Evolutionary conservation across 2,797 vertebrate species (phyloP), one percentile per base, ranked within the genome.

Genomic region (Atherinosoma microstoma): DNA sequence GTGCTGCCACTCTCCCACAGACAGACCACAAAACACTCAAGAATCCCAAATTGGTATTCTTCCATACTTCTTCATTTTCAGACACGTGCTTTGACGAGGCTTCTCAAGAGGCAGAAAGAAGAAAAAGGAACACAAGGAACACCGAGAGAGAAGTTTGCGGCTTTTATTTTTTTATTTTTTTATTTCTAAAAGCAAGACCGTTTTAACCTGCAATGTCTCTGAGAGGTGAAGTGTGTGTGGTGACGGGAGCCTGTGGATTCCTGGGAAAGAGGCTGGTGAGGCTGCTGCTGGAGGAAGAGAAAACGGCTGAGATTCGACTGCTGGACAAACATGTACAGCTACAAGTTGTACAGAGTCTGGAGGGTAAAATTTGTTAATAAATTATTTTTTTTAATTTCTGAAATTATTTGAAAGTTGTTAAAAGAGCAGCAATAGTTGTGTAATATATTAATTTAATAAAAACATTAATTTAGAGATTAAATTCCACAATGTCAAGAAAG

Each of bases 231-330:
- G 95, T 94, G 68, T 98, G 96, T 53, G 92, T 98, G 78, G 95
- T 99, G 89, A 99, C 97, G 0, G 98, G 98, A 66, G 98, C 96
- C 4, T 91, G 94, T 54, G 98, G 98, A 1, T 98, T 99, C 79
- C 92, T 99, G 74, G 98, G 98, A 2, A 92, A 87, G 78, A 95
- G 91, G 75, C 94, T 98, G 36, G 73, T 97, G 64, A n/a, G 18
- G 69, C 82, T 97, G 80, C 84, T 99, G 84, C 77, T 96, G 78
- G 94, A 97, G 56, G 96, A 97, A 32, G 95, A 97, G 82, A 90
- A 91, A 0, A 76, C 94, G 64, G 88, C 94, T 1, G 97, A 99
- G 92, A 80, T 99, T 18, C 92, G 97, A 0, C 84, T 94, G 56
- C 84, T 98, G 79, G 98, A 99, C 93, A 96, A 84, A 87, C 60